phyloP scores from a whole-genome alignment of 2,888 invertebrate species.

The Mimas tiliae region DNA sequence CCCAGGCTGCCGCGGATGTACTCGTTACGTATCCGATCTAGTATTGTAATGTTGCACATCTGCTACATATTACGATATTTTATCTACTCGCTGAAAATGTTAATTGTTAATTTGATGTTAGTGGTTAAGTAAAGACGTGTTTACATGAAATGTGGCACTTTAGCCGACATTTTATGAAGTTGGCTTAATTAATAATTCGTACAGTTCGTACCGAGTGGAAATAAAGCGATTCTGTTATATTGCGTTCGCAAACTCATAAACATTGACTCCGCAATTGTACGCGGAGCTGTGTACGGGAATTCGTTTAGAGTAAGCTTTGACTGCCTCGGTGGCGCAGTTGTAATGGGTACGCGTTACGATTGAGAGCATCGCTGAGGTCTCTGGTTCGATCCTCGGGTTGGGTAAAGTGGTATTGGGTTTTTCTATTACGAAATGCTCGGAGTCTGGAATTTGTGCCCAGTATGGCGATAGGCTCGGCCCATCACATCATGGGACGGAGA shows the following conservation, averaged over 20 bases:
- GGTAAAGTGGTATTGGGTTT: too few relatives aligned
- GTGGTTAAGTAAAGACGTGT: slow-evolving; percentile 14
- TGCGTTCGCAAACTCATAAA: slow-evolving; percentile 59
- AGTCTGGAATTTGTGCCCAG: too few relatives aligned
- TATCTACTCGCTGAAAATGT: not conserved
- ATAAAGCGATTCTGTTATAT: slow-evolving; percentile 66
- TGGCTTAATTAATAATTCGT: slow-evolving; percentile 61
- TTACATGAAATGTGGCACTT: slow-evolving; percentile 11
- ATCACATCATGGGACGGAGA: too few relatives aligned
- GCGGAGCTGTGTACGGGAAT: slow-evolving; percentile 11
- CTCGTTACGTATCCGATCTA: too few relatives aligned
- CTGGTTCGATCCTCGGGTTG: too few relatives aligned
- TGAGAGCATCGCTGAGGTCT: too few relatives aligned
- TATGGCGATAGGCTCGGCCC: too few relatives aligned
- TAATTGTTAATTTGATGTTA: slow-evolving; percentile 1
- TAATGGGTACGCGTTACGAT: too few relatives aligned
- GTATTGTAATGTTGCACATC: too few relatives aligned
- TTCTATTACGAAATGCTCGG: too few relatives aligned
- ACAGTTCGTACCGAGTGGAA: slow-evolving; percentile 49
- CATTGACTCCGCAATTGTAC: slow-evolving; percentile 50
- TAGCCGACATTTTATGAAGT: slow-evolving; percentile 47
- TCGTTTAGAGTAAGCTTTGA: not conserved
- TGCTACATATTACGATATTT: not conserved
- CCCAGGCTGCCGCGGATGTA: too few relatives aligned
- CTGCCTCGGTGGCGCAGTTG: too few relatives aligned